Conservation (phyloP, 2,888 invertebrate species). For the Biston betularia region DNA sequence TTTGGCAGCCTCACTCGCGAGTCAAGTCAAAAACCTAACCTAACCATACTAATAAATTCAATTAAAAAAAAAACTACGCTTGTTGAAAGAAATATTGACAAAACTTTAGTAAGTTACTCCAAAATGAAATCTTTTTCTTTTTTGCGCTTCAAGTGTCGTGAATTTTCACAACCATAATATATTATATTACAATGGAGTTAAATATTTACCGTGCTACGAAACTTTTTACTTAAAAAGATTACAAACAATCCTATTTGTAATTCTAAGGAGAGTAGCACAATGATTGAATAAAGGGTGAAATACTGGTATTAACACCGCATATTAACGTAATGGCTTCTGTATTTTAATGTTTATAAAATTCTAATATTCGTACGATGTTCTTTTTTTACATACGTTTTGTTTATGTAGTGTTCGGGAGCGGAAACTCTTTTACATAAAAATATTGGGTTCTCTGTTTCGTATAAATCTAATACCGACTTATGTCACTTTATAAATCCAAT, state of each 20-base stretch:
- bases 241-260: conserved; percentile 16
- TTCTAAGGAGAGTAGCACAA: conserved; percentile 13
- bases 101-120: too few relatives aligned
- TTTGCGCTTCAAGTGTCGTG: too few relatives aligned
- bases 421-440: conserved; percentile 11
- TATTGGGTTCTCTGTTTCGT: conserved; percentile 4
- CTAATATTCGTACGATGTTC: conserved; percentile 18
- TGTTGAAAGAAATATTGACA: too few relatives aligned
- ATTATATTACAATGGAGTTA: too few relatives aligned
- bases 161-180: too few relatives aligned
- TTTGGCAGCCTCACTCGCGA: too few relatives aligned
- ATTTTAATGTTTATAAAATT: conserved; percentile 20
- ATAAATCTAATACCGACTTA: background rate
- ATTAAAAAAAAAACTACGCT: too few relatives aligned
- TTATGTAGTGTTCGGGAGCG: conserved; percentile 1
- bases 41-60: too few relatives aligned
- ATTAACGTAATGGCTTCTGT: conserved; percentile 29
- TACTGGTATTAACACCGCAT: conserved; percentile 18
- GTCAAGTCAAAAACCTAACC: too few relatives aligned
- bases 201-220: too few relatives aligned
- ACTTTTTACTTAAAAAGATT: background rate
- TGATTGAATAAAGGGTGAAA: conserved; percentile 16
- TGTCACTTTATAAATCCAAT: too few relatives aligned
- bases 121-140: too few relatives aligned
- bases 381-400: conserved; percentile 20